Conservation (phyloP, 2,888 invertebrate genomes). For the Thelaira solivaga region DNA sequence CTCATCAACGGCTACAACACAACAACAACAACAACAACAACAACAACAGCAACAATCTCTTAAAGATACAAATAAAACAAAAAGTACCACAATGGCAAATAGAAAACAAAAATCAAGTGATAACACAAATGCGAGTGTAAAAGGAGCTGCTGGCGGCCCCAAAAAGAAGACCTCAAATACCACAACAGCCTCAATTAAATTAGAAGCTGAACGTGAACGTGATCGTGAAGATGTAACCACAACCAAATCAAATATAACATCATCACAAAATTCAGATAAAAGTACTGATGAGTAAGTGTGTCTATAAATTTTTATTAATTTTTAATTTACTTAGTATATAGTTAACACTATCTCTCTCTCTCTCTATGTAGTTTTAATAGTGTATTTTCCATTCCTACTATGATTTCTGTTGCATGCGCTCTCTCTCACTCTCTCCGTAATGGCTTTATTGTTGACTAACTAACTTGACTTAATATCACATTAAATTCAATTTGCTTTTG, state of each 20-base stretch:
- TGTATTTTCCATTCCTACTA: no score
- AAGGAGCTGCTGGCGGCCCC: conserved; percentile 1
- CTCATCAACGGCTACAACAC: conserved; percentile 15
- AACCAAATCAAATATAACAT: conserved; percentile 36
- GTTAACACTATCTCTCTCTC: conserved; percentile 21
- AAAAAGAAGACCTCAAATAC: conserved; percentile 52
- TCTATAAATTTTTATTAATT: background rate
- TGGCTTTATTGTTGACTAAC: no score
- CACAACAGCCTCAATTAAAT: conserved; percentile 5
- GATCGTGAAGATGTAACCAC: conserved; percentile 41
- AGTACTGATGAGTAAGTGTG: conserved; percentile 73
- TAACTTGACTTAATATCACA: no score
- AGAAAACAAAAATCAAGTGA: conserved; percentile 56
- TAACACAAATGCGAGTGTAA: conserved; percentile 10
- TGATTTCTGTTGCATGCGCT: no score
- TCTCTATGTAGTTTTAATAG: background rate
- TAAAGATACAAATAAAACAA: conserved; percentile 55
- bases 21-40: conserved; percentile 10
- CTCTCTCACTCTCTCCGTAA: no score
- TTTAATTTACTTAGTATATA: conserved; percentile 14
- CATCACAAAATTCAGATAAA: conserved; percentile 69
- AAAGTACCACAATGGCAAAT: conserved; percentile 52
- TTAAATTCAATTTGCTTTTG: no score
- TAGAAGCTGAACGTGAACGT: conserved; percentile 36
- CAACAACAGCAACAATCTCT: conserved; percentile 35